Percentiles rank a stretch among this genome's conserved stretches.
Evolutionary conservation across 2,113 vertebrate genomes (phyloP).

Genomic region (Aviceda subcristata): DNA sequence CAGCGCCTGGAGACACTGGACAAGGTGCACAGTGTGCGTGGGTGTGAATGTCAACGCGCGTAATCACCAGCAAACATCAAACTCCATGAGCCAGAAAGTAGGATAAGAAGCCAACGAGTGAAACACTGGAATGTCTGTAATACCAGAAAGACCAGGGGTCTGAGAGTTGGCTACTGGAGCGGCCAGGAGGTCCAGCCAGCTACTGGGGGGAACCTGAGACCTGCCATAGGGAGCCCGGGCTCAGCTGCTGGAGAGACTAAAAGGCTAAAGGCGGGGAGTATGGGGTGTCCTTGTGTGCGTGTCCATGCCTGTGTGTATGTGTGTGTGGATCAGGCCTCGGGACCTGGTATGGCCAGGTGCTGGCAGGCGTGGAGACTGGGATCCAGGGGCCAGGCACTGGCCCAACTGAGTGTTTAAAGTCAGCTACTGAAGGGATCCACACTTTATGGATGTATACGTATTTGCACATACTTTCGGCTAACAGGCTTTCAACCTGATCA

Average conservation of each 20-base stretch:
- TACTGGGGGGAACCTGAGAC: background rate
- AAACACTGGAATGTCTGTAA: background rate
- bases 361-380: background rate
- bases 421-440: rapidly evolving
- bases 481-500: background rate
- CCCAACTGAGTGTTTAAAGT: background rate
- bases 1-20: background rate
- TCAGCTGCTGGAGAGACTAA: background rate
- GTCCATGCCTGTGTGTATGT: no score
- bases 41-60: background rate
- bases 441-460: background rate
- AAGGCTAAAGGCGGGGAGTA: no score
- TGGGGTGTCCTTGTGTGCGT: rapidly evolving
- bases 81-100: background rate
- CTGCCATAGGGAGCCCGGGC: rapidly evolving
- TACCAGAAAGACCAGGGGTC: background rate
- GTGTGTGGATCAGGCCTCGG: background rate
- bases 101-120: background rate
- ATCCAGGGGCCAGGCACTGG: background rate
- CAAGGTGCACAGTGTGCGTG: rapidly evolving
- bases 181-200: background rate
- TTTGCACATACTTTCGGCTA: background rate
- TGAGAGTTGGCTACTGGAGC: background rate
- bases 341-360: background rate
- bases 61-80: background rate